phyloP scores from a whole-genome alignment of 2,113 vertebrate genomes.

The Crocuta crocuta region DNA sequence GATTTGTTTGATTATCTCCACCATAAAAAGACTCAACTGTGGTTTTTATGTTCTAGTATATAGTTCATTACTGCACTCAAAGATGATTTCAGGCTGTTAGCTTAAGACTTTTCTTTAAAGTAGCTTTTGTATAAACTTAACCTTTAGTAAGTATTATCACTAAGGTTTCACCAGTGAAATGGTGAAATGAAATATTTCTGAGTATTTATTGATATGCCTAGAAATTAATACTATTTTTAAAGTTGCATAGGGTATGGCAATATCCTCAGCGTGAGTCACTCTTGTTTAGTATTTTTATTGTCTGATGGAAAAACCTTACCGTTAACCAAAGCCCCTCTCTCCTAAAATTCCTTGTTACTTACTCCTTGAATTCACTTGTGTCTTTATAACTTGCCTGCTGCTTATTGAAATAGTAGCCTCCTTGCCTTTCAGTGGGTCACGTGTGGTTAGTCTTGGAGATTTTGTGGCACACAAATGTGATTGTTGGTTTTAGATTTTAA shows the following conservation, averaged over 20 bases:
- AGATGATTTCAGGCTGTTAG: slow-evolving; percentile 42
- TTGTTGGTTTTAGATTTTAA: slow-evolving; percentile 63
- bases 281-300: neutral
- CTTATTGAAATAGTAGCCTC: neutral
- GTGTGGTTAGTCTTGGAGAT: slow-evolving; percentile 50
- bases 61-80: neutral
- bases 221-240: slow-evolving; percentile 12
- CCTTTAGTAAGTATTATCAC: slow-evolving; percentile 44
- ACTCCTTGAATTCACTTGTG: neutral
- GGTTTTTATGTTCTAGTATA: neutral
- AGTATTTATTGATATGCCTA: neutral
- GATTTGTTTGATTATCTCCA: slow-evolving; percentile 29
- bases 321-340: neutral
- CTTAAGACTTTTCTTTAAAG: slow-evolving; percentile 57
- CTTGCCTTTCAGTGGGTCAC: neutral
- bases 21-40: slow-evolving; percentile 37
- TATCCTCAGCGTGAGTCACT: neutral
- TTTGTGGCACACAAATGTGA: slow-evolving; percentile 17
- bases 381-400: neutral
- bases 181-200: slow-evolving; percentile 54
- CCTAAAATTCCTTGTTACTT: neutral
- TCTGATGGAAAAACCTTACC: neutral
- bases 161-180: slow-evolving; percentile 49
- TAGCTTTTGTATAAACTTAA: slow-evolving; percentile 50
- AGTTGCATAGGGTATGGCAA: neutral